Conservation (phyloP, 2,888 invertebrate genomes). For the Drosophila tripunctata region DNA sequence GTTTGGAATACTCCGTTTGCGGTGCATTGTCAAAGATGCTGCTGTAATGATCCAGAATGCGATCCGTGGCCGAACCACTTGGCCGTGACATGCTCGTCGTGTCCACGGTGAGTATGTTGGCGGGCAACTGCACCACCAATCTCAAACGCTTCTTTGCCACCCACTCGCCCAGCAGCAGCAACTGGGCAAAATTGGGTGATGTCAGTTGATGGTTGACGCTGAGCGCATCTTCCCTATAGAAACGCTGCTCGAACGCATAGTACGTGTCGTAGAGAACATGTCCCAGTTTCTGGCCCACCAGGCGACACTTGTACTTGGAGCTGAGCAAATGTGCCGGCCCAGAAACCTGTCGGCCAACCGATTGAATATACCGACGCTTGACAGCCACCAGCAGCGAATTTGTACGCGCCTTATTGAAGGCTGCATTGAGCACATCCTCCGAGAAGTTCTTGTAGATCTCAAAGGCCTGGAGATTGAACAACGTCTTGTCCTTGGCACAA, state of each 20-base stretch:
- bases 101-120: slow-evolving; percentile 83
- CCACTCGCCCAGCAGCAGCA: slow-evolving; percentile 85
- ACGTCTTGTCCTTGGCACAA: slow-evolving; percentile 86
- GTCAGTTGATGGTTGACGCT: slow-evolving; percentile 77
- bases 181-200: slow-evolving; percentile 85
- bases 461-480: slow-evolving; percentile 88
- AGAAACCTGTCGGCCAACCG: slow-evolving; percentile 67
- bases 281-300: slow-evolving; percentile 77
- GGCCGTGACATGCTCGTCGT: slow-evolving; percentile 72
- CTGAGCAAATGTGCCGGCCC: slow-evolving; percentile 84
- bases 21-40: slow-evolving; percentile 82
- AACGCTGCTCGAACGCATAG: slow-evolving; percentile 59
- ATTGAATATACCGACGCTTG: slow-evolving; percentile 81
- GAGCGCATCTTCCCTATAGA: slow-evolving; percentile 16
- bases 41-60: slow-evolving; percentile 82
- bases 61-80: slow-evolving; percentile 73
- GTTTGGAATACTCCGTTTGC: slow-evolving; percentile 81
- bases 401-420: slow-evolving; percentile 86
- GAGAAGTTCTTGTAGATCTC: slow-evolving; percentile 90
- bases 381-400: slow-evolving; percentile 87
- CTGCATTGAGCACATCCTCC: slow-evolving; percentile 87
- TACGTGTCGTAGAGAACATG: slow-evolving; percentile 71
- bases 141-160: slow-evolving; percentile 81
- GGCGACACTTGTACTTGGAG: slow-evolving; percentile 82
- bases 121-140: slow-evolving; percentile 75